These are phyloP conservation scores for Propithecus perrieri DNA, from an alignment of 2,797 vertebrate species.

Conservation along the genomic window DNA sequence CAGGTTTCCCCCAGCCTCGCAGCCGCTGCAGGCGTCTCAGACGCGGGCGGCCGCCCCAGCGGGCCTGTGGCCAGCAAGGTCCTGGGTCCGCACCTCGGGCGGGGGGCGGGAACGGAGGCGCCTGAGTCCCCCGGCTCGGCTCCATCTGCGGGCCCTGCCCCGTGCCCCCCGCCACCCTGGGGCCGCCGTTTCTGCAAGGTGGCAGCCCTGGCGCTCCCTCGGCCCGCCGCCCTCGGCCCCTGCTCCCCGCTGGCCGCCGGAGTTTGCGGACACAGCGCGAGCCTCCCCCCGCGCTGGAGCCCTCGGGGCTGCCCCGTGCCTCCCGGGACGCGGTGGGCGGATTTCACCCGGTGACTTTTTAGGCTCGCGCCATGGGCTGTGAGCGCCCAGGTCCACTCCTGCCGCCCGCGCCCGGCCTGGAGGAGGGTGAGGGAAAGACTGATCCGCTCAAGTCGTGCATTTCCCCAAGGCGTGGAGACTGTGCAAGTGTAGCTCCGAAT, in stretches of 20 bases:
- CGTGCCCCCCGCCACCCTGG: too few species aligned
- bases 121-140: neutral
- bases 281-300: neutral
- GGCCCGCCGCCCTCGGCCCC: neutral
- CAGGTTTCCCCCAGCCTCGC: fast-evolving
- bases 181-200: neutral
- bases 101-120: neutral
- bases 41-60: neutral
- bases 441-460: fast-evolving
- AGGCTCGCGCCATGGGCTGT: neutral
- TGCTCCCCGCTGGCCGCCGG: neutral
- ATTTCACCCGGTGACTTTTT: neutral
- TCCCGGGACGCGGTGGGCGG: too few species aligned
- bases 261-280: too few species aligned
- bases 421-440: neutral
- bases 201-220: neutral
- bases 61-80: neutral
- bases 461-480: neutral
- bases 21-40: neutral
- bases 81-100: neutral
- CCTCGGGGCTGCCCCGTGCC: neutral
- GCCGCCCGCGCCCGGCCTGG: neutral
- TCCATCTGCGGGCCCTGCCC: too few species aligned
- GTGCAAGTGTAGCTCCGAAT: neutral
- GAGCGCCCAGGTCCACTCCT: neutral